Percentiles rank a stretch among this genome's conserved stretches.
Evolutionary conservation across 2,113 vertebrate genomes (phyloP).

Genomic region (Cinclus mexicanus): DNA sequence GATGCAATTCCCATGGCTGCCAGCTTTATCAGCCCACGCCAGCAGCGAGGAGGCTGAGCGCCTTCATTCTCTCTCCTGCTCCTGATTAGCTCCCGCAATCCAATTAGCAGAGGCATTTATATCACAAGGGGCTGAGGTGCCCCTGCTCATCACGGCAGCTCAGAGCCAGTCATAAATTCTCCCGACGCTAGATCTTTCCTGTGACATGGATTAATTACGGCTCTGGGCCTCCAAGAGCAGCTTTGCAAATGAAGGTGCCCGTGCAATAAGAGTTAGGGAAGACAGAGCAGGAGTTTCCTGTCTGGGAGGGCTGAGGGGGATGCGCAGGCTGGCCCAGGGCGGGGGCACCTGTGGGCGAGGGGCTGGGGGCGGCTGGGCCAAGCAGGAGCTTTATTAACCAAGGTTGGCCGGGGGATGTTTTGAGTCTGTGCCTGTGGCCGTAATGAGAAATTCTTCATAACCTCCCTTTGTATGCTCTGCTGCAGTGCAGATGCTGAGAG

Average conservation of each 20-base stretch:
- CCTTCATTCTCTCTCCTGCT: slow-evolving; percentile 58
- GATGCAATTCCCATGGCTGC: neutral
- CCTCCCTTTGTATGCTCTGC: slow-evolving; percentile 8
- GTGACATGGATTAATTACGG: slow-evolving; percentile 72
- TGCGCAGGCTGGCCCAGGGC: neutral
- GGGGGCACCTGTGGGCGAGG: neutral
- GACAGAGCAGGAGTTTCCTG: neutral
- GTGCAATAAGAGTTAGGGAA: slow-evolving; percentile 31
- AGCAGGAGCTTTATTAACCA: neutral
- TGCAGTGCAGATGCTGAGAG: slow-evolving; percentile 40
- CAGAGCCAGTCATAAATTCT: slow-evolving; percentile 73
- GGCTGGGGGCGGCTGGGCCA: neutral
- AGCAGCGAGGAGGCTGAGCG: slow-evolving; percentile 28
- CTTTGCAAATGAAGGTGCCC: slow-evolving; percentile 11
- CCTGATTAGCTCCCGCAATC: slow-evolving; percentile 76
- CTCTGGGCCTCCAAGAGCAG: slow-evolving; percentile 48
- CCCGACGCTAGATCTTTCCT: slow-evolving; percentile 49
- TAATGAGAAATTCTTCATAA: slow-evolving; percentile 40
- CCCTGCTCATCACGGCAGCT: slow-evolving; percentile 61
- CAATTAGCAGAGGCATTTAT: slow-evolving; percentile 79
- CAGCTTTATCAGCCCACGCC: slow-evolving; percentile 63
- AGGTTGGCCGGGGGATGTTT: neutral
- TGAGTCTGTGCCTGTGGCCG: neutral
- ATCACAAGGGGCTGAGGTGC: slow-evolving; percentile 69
- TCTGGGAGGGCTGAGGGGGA: neutral